Percentiles rank a stretch among this genome's conserved stretches.
phyloP scores from a whole-genome alignment of 2,113 vertebrate genomes.

The Ginglymostoma cirratum region DNA sequence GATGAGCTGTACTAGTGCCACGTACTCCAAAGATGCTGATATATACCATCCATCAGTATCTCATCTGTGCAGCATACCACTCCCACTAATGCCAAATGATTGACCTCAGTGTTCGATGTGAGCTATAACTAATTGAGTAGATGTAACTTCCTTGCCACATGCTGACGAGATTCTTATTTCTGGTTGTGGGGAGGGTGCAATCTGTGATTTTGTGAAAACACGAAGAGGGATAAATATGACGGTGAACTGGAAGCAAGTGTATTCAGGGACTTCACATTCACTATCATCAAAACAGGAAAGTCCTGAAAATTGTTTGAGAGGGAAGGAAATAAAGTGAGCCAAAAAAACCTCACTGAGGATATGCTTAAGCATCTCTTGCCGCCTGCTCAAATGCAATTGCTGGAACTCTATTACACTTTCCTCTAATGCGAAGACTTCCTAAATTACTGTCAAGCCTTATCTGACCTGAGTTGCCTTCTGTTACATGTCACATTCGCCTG shows the following conservation, averaged over 20 bases:
- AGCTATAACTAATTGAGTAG: background rate
- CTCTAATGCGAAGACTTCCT: background rate
- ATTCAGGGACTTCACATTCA: background rate
- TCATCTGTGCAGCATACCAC: background rate
- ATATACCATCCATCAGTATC: background rate
- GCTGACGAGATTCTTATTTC: background rate
- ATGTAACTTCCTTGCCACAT: background rate
- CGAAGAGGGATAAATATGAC: background rate
- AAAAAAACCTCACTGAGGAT: background rate
- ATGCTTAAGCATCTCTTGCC: background rate
- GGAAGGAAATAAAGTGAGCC: background rate
- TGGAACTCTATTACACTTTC: background rate
- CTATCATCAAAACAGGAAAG: background rate
- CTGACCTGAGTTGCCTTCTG: background rate
- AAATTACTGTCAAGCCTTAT: background rate
- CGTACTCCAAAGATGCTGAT: background rate
- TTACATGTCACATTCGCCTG: background rate
- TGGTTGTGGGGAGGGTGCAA: background rate
- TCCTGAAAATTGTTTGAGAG: background rate
- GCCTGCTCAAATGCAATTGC: background rate
- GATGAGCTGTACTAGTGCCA: background rate
- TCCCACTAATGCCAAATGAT: background rate
- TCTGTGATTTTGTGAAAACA: background rate
- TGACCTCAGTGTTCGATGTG: background rate
- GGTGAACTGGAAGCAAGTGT: background rate